Evolutionary conservation across 92 coral and sea anemone genomes (phyloP).

Genomic region (Zoanthus sociatus): DNA sequence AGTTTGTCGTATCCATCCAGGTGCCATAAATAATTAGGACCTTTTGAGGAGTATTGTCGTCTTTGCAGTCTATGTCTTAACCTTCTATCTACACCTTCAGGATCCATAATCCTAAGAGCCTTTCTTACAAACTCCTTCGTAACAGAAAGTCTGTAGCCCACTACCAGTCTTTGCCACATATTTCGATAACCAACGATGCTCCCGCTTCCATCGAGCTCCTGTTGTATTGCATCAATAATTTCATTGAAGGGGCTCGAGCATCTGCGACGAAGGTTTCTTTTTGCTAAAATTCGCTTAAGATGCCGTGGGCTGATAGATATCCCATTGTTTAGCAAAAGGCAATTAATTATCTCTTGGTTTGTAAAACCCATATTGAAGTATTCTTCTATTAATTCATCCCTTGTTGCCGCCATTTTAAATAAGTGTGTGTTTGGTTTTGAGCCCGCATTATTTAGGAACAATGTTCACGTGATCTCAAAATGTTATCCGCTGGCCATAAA

Average conservation of each 20-base stretch:
- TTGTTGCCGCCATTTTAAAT: no score
- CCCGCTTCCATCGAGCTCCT: slow-evolving; percentile 61
- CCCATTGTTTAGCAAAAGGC: background rate
- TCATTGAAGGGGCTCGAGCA: slow-evolving; percentile 56
- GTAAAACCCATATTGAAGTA: no score
- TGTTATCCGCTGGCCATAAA: slow-evolving; percentile 3
- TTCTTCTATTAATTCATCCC: no score
- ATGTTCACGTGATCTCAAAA: slow-evolving; percentile 12
- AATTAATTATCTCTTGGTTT: no score
- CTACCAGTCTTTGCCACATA: slow-evolving; percentile 63
- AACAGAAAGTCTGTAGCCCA: slow-evolving; percentile 56
- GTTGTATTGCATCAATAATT: slow-evolving; percentile 50
- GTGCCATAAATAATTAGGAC: slow-evolving; percentile 76
- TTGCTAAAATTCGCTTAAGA: slow-evolving; percentile 57
- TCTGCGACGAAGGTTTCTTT: slow-evolving; percentile 56
- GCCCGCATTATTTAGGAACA: background rate
- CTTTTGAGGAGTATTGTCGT: slow-evolving; percentile 66
- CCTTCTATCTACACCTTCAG: slow-evolving; percentile 56
- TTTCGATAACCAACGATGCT: slow-evolving; percentile 62
- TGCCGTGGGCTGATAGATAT: slow-evolving; percentile 58
- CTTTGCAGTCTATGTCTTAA: slow-evolving; percentile 67
- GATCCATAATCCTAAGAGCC: background rate
- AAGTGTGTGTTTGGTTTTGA: no score
- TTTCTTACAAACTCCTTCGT: slow-evolving; percentile 63
- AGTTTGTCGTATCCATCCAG: slow-evolving; percentile 73